Evolutionary conservation across 2,888 invertebrate genomes (phyloP).

Genomic region (Hymenopus coronatus): DNA sequence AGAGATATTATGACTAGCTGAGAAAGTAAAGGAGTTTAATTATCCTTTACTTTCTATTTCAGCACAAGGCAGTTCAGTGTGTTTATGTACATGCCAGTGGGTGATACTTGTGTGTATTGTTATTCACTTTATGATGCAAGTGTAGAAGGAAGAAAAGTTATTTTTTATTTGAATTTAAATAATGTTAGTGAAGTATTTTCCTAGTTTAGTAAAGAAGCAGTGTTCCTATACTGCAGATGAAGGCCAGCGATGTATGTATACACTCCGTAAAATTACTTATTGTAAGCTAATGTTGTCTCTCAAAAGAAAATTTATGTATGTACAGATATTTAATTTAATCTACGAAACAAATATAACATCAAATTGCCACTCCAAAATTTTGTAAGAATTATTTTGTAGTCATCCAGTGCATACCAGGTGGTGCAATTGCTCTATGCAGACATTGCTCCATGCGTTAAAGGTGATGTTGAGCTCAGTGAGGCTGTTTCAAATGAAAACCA

Average conservation of each 20-base stretch:
- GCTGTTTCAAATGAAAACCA: too few relatives aligned
- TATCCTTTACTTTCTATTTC: not conserved
- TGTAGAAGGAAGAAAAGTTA: conserved; percentile 4
- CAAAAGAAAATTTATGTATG: not conserved
- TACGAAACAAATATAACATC: not conserved
- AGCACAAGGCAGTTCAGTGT: not conserved
- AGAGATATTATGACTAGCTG: not conserved
- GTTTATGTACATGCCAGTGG: not conserved
- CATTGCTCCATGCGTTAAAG: too few relatives aligned
- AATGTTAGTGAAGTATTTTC: not conserved
- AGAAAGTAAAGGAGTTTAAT: not conserved
- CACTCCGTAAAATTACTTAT: not conserved
- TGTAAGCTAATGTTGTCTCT: not conserved
- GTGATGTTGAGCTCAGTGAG: too few relatives aligned
- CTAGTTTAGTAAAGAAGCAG: not conserved
- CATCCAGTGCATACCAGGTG: too few relatives aligned
- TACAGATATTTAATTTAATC: not conserved
- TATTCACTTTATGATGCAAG: not conserved
- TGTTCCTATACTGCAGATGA: not conserved
- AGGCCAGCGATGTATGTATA: not conserved
- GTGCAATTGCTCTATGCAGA: too few relatives aligned
- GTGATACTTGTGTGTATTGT: not conserved
- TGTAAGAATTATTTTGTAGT: not conserved
- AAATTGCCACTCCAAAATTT: not conserved
- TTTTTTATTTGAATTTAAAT: not conserved